phyloP scores from a whole-genome alignment of 2,797 vertebrate species.

The Scarus forsteni region DNA sequence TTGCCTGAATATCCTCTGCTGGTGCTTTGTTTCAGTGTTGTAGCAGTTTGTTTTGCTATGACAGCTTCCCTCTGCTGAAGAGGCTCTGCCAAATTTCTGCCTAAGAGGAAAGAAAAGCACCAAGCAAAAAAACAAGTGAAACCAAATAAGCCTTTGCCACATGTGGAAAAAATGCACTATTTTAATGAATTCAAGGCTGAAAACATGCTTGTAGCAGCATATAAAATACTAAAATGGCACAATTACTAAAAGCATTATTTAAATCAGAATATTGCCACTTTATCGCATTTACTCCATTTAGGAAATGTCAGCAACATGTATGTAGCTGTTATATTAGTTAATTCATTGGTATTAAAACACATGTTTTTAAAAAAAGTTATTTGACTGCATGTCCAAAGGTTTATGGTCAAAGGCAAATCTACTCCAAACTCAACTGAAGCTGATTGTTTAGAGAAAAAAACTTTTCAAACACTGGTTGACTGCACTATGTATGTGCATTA shows the following conservation, averaged over 20 bases:
- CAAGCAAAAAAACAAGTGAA: too few relatives aligned
- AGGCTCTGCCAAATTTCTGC: too few relatives aligned
- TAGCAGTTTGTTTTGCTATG: too few relatives aligned
- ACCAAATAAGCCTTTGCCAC: too few relatives aligned
- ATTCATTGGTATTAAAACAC: background rate
- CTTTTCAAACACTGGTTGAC: too few relatives aligned
- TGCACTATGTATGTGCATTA: too few relatives aligned
- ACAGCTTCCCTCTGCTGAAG: too few relatives aligned
- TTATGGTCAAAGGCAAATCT: background rate
- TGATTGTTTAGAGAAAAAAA: background rate
- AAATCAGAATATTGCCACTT: slow-evolving; percentile 20
- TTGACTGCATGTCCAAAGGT: slow-evolving; percentile 23
- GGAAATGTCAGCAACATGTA: too few relatives aligned
- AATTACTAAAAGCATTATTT: background rate
- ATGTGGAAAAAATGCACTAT: too few relatives aligned
- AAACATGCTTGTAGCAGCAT: slow-evolving; percentile 10
- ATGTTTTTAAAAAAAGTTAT: slow-evolving; percentile 3
- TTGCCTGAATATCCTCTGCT: too few relatives aligned
- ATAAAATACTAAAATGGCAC: slow-evolving; percentile 5
- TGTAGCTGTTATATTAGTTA: slow-evolving; percentile 4
- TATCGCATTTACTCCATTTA: slow-evolving; percentile 10
- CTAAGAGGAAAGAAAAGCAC: too few relatives aligned
- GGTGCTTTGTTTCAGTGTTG: too few relatives aligned
- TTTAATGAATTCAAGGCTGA: background rate
- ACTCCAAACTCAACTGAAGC: slow-evolving; percentile 32